Base-by-base conservation (phyloP, 2,113 vertebrate species). In the Perccottus glenii region DNA sequence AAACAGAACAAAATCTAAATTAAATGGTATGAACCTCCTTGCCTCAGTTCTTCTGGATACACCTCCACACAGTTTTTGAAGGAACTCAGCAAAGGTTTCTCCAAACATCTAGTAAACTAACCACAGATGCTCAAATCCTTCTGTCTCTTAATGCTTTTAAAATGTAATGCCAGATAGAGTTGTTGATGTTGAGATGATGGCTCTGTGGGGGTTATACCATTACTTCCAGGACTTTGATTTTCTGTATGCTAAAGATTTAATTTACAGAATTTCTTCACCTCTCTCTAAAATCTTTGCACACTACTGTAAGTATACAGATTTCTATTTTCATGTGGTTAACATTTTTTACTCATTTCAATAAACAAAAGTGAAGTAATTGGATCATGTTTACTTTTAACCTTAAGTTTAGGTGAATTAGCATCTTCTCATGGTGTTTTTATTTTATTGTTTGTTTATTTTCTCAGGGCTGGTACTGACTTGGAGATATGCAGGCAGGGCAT, bases 381-480 rank as follows among this genome's bases (percentile, higher is more conserved):
- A 40, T 8, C 38, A 8, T 40, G 38, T 40, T 40, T 40, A 40
- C 38, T n/a, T 40, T 50, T 3, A 44, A 38, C 12, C 72, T 82
- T 71, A 67, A 69, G 62, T 67, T 68, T 55, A 48, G 42, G 48
- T 56, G 59, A 70, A 77, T 72, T 64, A 75, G 59, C 65, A 80
- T 70, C 68, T 70, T 72, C 69, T 35, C 73, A 52, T 53, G 12
- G 67, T 60, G 59, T 38, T 60, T 50, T 11, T 35, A 49, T 60
- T 19, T 58, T 60, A 75, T 58, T 10, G 63, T 32, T n/a, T 57
- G 14, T n/a, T 64, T 61, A 66, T 47, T 45, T 36, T 52, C 67
- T 61, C 6, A 35, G 51, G 11, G 38, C 91, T 89, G 60, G 91
- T 70, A 68, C 27, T 64, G 81, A 74, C 90, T 67, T 64, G 60